A percentile compares a stretch with the other conserved stretches of the same genome.
These are phyloP conservation scores for Caenorhabditis sp. DNA, from an alignment of 2,888 invertebrate species.

Conservation along the genomic window DNA sequence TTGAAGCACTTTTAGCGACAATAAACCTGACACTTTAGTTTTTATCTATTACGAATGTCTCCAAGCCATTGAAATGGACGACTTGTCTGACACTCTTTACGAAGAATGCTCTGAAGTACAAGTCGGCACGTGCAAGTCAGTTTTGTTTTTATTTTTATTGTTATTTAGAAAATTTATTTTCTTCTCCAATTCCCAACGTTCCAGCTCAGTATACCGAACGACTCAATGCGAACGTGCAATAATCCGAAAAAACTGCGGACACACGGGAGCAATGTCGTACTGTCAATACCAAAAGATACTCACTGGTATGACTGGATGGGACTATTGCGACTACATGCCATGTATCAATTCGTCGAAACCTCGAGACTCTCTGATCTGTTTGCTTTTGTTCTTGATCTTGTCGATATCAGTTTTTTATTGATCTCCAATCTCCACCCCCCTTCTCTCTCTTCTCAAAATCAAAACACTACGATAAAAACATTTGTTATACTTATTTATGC, in stretches of 20 bases:
- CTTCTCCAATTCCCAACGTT: neutral
- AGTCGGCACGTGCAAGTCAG: constrained; percentile 52
- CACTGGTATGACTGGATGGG: constrained; percentile 52
- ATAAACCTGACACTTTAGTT: constrained; percentile 22
- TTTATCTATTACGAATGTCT: constrained; percentile 51
- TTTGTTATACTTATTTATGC: no score
- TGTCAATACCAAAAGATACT: constrained; percentile 57
- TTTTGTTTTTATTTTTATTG: no score
- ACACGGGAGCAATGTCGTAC: constrained; percentile 27
- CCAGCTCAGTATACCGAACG: constrained; percentile 50
- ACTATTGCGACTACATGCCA: constrained; percentile 52
- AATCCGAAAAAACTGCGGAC: constrained; percentile 46
- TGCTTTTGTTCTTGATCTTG: neutral
- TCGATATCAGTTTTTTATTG: neutral
- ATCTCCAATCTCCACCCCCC: no score
- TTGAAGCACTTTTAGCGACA: no score
- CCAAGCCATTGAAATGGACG: constrained; percentile 44
- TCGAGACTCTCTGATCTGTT: neutral
- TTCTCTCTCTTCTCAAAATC: no score
- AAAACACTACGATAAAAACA: no score
- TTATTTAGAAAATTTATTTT: no score
- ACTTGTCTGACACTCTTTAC: constrained; percentile 43
- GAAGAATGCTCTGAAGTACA: constrained; percentile 52
- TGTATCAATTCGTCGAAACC: constrained; percentile 33
- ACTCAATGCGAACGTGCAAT: constrained; percentile 58